Evolutionary conservation across 2,113 vertebrate genomes (phyloP).

Genomic region (Donacobius atricapilla): DNA sequence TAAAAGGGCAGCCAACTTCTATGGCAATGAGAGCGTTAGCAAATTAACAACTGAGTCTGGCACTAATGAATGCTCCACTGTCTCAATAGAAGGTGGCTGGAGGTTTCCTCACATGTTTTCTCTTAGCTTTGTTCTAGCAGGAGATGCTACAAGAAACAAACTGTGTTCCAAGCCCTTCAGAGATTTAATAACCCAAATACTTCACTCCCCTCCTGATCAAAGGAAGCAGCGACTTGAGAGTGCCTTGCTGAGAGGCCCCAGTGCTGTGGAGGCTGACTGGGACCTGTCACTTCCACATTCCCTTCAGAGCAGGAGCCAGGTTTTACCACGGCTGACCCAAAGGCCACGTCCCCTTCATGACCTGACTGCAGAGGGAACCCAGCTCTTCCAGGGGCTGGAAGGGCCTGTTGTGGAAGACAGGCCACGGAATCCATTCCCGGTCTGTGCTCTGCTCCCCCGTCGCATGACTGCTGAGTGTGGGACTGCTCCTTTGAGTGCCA

Average conservation of each 20-base stretch:
- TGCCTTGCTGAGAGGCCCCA: background rate
- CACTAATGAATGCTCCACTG: conserved; percentile 49
- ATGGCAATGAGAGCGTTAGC: conserved; percentile 36
- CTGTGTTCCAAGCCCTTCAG: background rate
- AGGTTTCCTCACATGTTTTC: conserved; percentile 30
- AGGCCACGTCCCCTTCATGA: background rate
- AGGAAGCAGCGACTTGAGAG: background rate
- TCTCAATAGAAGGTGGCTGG: conserved; percentile 17
- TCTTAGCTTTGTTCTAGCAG: conserved; percentile 43
- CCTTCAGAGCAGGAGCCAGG: background rate
- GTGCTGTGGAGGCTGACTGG: background rate
- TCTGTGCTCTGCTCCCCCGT: background rate
- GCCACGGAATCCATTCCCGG: background rate
- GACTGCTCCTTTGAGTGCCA: conserved; percentile 52
- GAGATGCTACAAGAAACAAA: conserved; percentile 36
- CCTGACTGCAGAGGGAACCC: background rate
- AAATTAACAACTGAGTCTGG: conserved; percentile 51
- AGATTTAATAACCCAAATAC: conserved; percentile 37
- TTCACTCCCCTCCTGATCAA: conserved; percentile 29
- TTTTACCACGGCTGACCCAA: background rate
- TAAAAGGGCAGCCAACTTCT: conserved; percentile 59
- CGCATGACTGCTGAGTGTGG: background rate
- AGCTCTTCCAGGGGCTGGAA: background rate
- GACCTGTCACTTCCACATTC: background rate
- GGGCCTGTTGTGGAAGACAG: background rate